These are phyloP conservation scores for Chloroceryle inda DNA, from an alignment of 2,797 vertebrate species.

Conservation along the genomic window DNA sequence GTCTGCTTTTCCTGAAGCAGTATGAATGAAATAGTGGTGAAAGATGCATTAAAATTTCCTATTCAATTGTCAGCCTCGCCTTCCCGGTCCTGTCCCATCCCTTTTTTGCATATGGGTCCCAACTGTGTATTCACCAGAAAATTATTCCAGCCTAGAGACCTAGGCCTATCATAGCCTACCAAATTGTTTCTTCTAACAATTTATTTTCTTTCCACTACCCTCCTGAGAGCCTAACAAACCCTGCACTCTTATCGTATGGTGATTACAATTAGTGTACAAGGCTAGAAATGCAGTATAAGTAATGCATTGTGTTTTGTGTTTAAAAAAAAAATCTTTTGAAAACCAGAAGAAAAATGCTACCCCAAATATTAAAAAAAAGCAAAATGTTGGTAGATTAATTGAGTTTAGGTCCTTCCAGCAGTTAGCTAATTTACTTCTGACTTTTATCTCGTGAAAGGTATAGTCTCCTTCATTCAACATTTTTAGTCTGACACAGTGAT, in stretches of 20 bases:
- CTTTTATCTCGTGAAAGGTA: neutral
- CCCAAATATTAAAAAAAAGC: neutral
- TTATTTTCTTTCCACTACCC: constrained; percentile 26
- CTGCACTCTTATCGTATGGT: neutral
- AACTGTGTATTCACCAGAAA: neutral
- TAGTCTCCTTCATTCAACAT: neutral
- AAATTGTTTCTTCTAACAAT: neutral
- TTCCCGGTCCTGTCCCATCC: neutral
- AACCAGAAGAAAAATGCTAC: neutral
- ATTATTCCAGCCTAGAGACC: constrained; percentile 14
- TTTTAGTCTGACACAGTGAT: neutral
- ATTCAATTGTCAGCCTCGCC: neutral
- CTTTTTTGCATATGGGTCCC: neutral
- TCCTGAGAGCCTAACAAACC: constrained; percentile 11
- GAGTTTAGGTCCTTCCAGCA: neutral
- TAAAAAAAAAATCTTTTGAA: neutral
- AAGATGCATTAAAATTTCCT: neutral
- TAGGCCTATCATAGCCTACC: neutral
- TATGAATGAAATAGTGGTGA: neutral
- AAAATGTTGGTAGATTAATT: neutral
- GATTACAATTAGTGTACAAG: constrained; percentile 13
- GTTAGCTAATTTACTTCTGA: neutral
- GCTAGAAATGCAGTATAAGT: neutral
- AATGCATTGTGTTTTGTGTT: neutral
- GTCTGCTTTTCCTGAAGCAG: neutral